Evolutionary conservation across 2,113 vertebrate species (phyloP), one percentile per base, ranked within the genome.

Genomic region (Bubalus kerabau): DNA sequence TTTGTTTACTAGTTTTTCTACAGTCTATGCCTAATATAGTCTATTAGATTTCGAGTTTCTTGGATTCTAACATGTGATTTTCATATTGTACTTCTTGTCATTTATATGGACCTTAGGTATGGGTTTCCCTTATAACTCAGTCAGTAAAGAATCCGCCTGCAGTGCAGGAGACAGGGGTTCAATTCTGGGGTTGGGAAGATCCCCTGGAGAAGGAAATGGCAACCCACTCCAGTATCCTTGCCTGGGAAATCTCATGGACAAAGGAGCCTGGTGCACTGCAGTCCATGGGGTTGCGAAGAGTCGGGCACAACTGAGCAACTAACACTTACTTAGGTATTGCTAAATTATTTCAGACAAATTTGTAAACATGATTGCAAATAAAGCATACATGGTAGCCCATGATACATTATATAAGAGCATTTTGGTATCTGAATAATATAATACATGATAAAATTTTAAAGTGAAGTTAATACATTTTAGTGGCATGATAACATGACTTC

Each of bases 1-100:
- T 87, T 46, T 91, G 28, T 36, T 87, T 54, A 92, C 21, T 87
- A 85, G 67, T 86, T 91, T 87, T 85, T 60, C 57, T 36, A 60
- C 6, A 64, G 13, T 56, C 28, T 87, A 48, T 36, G 57, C 23
- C 30, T 36, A 86, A 17, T 91, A 46, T 48, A 48, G 81, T 62
- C 46, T 50, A 91, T 80, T 87, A 80, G 30, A 40, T 87, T 91
- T 91, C 67, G 87, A 36, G 21, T 87, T 64, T 87, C 46, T 85
- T 90, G 32, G 52, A 76, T 90, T 90, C 46, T 36, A 86, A 54
- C 16, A 7, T 85, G 60, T 23, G 6, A 15, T 14, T 88, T 88
- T 36, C 12, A n/a, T 30, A 48, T 71, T 59, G 24, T 54, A 74
- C 59, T 82, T n/a, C 11, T 82, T 48, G 2, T 74, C 30, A 59